Base-by-base conservation (phyloP, 2,113 vertebrate genomes). In the Cyprinodon tularosa region DNA sequence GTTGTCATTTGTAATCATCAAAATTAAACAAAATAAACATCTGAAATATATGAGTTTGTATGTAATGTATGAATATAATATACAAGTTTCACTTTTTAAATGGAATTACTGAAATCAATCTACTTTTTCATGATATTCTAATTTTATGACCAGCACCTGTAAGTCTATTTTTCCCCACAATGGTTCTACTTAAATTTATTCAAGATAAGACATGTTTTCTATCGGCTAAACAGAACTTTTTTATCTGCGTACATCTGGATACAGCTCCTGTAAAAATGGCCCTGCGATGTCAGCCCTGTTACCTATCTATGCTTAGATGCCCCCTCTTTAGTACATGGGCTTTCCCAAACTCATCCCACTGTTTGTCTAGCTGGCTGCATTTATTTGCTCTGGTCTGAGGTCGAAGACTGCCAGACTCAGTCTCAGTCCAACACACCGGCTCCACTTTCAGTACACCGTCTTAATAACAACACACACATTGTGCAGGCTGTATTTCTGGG, bases 291-390 rank as follows among this genome's bases (percentile, higher is more conserved):
- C 75, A 72, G 48, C 78, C 77, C 77, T 71, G 76, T 62, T 76
- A 72, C 61, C 53, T 68, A 75, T 72, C 81, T 86, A 88, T 87
- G 87, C 86, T 86, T 87, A 83, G 77, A 70, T 57, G 12, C 65
- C 66, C 17, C 53, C 69, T 20, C 75, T 83, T 83, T 88, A 79
- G 76, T 53, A 73, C 77, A 14, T 87, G 71, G 88, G 81, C 75
- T 91, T 87, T 89, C 80, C 82, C 72, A 53, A 72, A 65, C 68
- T 73, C 68, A 75, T 76, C 64, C 83, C 37, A 71, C 66, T 91
- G 83, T 93, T 93, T 92, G 75, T 87, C 74, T 88, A 92, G 89
- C 89, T 88, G 90, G 70, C 71, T 71, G 77, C 85, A 84, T 88
- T 92, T 92, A 86, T 92, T 92, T 92, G 76, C 77, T 76, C 82